Base-by-base conservation (phyloP, 2,797 vertebrate species). In the Syngnathus rostellatus region DNA sequence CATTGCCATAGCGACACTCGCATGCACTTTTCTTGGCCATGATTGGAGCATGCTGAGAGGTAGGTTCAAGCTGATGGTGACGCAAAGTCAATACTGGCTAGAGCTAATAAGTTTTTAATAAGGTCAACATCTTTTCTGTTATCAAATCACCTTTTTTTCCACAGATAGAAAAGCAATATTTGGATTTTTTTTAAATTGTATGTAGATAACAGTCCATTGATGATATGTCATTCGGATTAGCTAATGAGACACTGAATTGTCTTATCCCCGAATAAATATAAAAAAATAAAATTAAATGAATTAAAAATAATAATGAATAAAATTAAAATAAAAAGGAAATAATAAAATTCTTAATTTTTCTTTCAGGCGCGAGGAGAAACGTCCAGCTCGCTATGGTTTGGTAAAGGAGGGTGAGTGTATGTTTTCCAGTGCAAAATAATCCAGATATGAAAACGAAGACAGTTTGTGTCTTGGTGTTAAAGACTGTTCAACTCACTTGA, bases 331-430 rank as follows among this genome's bases (percentile, higher is more conserved):
- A 31, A 31, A 31, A 31, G 31, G 31, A 31, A 31, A 31, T 31
- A 31, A 31, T 31, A 31, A 31, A 31, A 31, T 31, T 66, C 68
- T 65, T 61, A 8, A 43, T 54, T 57, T 77, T 17, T 79, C 71
- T 62, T 67, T 67, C 83, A 98, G 96, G 94, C 94, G 63, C 93
- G 94, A 2, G 97, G 96, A 79, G 95, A 98, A 85, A 92, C 93
- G 3, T 87, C 92, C 79, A 94, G 81, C 85, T 98, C 95, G 0
- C 83, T 98, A 1, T 98, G 95, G 97, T 97, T 99, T 85, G 90
- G 91, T 86, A 92, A 91, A 82, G 90, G 89, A 83, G 91, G 91
- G 89, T 91, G 73, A 87, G 91, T 87, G 39, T 69, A 9, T 11
- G 10, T 50, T 59, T 21, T 58, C 63, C 2, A 11, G 5, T 43